phyloP scores from a whole-genome alignment of 2,113 vertebrate genomes.

The Rhizomys pruinosus region DNA sequence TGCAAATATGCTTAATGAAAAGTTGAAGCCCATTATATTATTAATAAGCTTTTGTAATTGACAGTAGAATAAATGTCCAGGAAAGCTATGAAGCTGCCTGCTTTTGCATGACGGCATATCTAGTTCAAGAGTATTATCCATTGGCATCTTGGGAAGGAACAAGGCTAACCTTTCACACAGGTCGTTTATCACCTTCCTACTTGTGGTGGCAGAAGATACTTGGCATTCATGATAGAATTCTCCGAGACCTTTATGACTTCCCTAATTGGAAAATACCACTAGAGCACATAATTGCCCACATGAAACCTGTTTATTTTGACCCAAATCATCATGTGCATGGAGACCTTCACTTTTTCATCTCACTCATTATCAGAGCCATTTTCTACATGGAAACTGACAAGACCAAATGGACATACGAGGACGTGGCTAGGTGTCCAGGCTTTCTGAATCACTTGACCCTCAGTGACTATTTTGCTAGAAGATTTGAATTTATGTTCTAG shows the following conservation, averaged over 20 bases:
- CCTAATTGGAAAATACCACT: slow-evolving; percentile 49
- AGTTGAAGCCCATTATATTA: slow-evolving; percentile 52
- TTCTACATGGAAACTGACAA: slow-evolving; percentile 20
- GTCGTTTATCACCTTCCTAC: slow-evolving; percentile 25
- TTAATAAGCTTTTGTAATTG: slow-evolving; percentile 27
- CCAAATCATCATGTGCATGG: not conserved
- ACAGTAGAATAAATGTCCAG: slow-evolving; percentile 56
- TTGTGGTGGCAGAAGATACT: not conserved
- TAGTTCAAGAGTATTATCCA: slow-evolving; percentile 6
- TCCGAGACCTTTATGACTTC: slow-evolving; percentile 39
- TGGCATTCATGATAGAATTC: slow-evolving; percentile 60
- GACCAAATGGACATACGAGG: not conserved
- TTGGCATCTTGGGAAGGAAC: slow-evolving; percentile 23
- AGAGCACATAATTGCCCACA: slow-evolving; percentile 52
- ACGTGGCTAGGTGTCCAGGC: not conserved
- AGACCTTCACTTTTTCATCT: slow-evolving; percentile 1
- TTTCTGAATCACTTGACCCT: not conserved
- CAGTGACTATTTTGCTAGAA: slow-evolving; percentile 27
- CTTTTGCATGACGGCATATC: not conserved
- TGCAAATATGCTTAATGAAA: slow-evolving; percentile 35
- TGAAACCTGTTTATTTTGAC: slow-evolving; percentile 58
- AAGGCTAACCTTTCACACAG: slow-evolving; percentile 42
- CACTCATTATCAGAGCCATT: not conserved
- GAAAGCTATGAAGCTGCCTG: not conserved
- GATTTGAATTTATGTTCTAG: slow-evolving; percentile 36